Percentiles rank a stretch among this genome's conserved stretches.
Evolutionary conservation across 1,140 invertebrate genomes (phyloP).

Genomic region (Calephelis nemesis): DNA sequence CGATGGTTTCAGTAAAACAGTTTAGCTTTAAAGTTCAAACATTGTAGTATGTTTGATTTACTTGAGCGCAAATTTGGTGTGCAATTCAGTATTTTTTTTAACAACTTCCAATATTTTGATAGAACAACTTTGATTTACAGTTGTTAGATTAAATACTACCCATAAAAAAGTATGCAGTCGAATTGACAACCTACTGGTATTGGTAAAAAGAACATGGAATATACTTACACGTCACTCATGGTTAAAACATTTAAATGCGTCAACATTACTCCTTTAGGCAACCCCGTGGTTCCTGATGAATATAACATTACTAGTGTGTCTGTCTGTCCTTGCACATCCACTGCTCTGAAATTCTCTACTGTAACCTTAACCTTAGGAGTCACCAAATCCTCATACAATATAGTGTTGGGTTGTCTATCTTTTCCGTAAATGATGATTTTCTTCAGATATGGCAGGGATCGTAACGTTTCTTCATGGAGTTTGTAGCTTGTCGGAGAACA

Average conservation of each 20-base stretch:
- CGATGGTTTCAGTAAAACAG: no score
- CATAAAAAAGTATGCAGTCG: no score
- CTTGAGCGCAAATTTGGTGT: no score
- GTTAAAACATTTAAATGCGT: constrained; percentile 82
- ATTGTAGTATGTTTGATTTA: no score
- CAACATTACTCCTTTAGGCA: constrained; percentile 89
- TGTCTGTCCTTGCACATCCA: constrained; percentile 44
- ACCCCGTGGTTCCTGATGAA: constrained; percentile 87
- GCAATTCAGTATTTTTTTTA: no score
- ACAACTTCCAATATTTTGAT: no score
- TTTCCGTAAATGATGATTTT: constrained; percentile 43
- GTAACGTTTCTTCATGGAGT: constrained; percentile 35
- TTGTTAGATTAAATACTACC: no score
- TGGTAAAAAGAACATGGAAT: background rate
- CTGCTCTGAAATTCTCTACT: constrained; percentile 43
- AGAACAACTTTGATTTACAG: no score
- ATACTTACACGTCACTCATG: constrained; percentile 38
- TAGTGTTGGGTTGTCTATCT: constrained; percentile 27
- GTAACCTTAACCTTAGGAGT: constrained; percentile 23
- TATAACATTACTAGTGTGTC: constrained; percentile 73
- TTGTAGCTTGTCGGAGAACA: constrained; percentile 48
- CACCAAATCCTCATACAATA: constrained; percentile 38
- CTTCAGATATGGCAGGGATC: constrained; percentile 32
- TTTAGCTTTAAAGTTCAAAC: no score
- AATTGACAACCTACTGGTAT: no score